A percentile compares a stretch with the other conserved stretches of the same genome.
phyloP scores from a whole-genome alignment of 2,888 invertebrate species.

The Pediacus dermestoides region DNA sequence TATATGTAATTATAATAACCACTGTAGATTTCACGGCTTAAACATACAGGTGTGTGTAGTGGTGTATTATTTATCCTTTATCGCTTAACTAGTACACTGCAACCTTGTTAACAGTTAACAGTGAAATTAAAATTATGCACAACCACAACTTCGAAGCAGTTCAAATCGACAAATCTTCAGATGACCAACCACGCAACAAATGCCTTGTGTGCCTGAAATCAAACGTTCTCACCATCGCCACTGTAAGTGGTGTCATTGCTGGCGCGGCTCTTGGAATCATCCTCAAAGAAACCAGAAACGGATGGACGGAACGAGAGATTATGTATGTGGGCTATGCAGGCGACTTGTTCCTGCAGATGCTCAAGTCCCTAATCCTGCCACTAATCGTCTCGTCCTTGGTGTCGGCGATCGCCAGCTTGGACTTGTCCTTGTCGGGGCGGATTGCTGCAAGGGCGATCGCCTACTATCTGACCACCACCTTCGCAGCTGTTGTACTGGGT shows the following conservation, averaged over 20 bases:
- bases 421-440: slow-evolving; percentile 62
- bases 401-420: slow-evolving; percentile 66
- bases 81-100: too few species aligned
- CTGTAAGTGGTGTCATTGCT: slow-evolving; percentile 56
- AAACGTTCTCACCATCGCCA: slow-evolving; percentile 57
- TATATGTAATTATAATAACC: too few species aligned
- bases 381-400: slow-evolving; percentile 66
- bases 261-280: slow-evolving; percentile 55
- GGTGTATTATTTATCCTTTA: too few species aligned
- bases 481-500: slow-evolving; percentile 66
- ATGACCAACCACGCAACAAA: slow-evolving; percentile 29
- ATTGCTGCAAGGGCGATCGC: slow-evolving; percentile 65
- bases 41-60: too few species aligned
- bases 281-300: slow-evolving; percentile 44
- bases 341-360: slow-evolving; percentile 63
- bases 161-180: too few species aligned
- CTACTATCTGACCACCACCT: slow-evolving; percentile 67
- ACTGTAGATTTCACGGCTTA: too few species aligned
- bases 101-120: too few species aligned
- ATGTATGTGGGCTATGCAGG: slow-evolving; percentile 69
- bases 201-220: slow-evolving; percentile 39
- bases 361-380: slow-evolving; percentile 71
- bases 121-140: too few species aligned
- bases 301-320: slow-evolving; percentile 58
- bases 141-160: too few species aligned